These are phyloP conservation scores for Pardosa pseudoannulata DNA, from an alignment of 2,888 invertebrate genomes.

Conservation along the genomic window DNA sequence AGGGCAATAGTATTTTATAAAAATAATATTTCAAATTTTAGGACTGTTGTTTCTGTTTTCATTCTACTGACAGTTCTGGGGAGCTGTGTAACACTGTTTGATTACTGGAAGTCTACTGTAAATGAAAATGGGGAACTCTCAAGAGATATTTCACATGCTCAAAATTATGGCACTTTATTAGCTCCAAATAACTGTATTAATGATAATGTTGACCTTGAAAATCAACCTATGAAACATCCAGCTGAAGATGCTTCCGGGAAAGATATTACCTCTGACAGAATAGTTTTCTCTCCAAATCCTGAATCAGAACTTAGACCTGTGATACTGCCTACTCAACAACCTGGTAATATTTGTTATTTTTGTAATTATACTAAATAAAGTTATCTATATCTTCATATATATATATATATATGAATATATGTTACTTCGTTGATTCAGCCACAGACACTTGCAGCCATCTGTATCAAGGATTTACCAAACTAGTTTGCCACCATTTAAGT, in stretches of 20 bases:
- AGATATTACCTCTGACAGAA: background rate
- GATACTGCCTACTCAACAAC: background rate
- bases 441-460: too few species aligned
- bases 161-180: background rate
- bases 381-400: too few species aligned
- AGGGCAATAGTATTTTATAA: too few species aligned
- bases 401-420: too few species aligned
- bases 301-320: background rate
- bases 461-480: too few species aligned
- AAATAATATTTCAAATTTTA: constrained; percentile 18
- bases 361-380: too few species aligned
- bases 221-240: background rate
- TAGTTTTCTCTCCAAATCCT: background rate
- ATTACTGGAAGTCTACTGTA: background rate
- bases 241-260: background rate
- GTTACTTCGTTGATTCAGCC: too few species aligned
- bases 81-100: constrained; percentile 18
- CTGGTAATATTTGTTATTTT: too few species aligned
- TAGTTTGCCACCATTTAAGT: too few species aligned
- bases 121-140: background rate
- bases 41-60: constrained; percentile 41
- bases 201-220: background rate
- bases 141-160: background rate
- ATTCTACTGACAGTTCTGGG: constrained; percentile 19
- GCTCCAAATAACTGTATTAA: background rate